Evolutionary conservation across 2,888 invertebrate genomes (phyloP), one percentile per base, ranked within the genome.

Genomic region (Tipula lateralis): DNA sequence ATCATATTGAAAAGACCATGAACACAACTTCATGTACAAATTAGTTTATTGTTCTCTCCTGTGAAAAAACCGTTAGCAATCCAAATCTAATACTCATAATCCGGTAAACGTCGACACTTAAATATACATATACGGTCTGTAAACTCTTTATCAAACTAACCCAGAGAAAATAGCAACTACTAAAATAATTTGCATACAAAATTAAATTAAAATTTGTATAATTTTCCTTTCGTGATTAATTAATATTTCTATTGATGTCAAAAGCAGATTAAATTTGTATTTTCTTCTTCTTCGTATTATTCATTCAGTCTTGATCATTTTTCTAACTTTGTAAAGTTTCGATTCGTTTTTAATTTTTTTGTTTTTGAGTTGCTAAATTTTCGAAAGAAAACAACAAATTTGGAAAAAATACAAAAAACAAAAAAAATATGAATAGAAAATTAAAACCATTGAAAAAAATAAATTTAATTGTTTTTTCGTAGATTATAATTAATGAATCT

Each of bases 311-410:
- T 66, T 24, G 66, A 66, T 66, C 24, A 66, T 66, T 66, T 66
- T 66, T 66, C 66, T 66, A 66, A 66, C 66, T 66, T 66, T 66
- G 66, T 66, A 66, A 66, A 66, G 66, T 66, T 66, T 66, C 66
- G 66, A 66, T 66, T 66, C 66, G 66, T 66, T 66, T 24, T 66
- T 66, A 66, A 66, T 66, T 66, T 66, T 66, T 9, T 24, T 9
- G 7, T 66, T 66, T 66, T 66, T 66, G 4, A 24, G 66, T 66
- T 66, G 66, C 66, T 66, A 66, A 66, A 66, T 12, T n/a, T 66
- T 66, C 9, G 24, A 24, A 66, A 66, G 9, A 44, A 66, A 66
- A 66, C 12, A 66, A 66, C 24, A 66, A 66, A 66, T 24, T 66
- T 66, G 66, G 24, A 66, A 66, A 66, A 19, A 19, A 19, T 50